Conservation (phyloP, 37 sponge, comb jelly and placozoan genomes). For the Bolinopsis microptera region DNA sequence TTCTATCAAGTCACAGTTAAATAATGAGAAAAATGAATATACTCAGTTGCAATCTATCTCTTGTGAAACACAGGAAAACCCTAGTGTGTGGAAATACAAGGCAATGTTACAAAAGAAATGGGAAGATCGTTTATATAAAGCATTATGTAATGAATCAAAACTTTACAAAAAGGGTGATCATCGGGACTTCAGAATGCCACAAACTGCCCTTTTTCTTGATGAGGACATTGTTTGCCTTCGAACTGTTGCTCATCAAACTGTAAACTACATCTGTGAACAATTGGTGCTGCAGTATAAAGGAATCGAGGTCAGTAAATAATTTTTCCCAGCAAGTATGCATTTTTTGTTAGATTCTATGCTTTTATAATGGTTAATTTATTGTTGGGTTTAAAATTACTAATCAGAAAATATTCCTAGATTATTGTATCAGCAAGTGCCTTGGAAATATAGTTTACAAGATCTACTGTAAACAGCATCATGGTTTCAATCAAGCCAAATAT, state of each 20-base stretch:
- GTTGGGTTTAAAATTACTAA: no score
- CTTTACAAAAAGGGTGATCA: slow-evolving; percentile 20
- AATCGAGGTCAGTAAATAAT: no score
- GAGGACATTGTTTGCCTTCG: not conserved
- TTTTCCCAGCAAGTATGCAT: no score
- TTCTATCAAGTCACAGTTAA: not conserved
- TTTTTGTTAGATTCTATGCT: no score
- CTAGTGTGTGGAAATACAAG: not conserved
- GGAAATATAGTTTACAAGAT: slow-evolving; percentile 60
- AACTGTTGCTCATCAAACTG: slow-evolving; percentile 33
- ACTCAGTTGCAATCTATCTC: not conserved
- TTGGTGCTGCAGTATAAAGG: slow-evolving; percentile 31
- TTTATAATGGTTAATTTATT: no score
- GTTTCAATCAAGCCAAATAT: not conserved
- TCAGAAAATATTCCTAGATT: no score
- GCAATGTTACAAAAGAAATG: not conserved
- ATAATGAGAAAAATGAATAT: slow-evolving; percentile 41
- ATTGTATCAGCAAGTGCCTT: slow-evolving; percentile 3
- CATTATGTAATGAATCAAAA: not conserved
- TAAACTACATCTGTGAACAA: slow-evolving; percentile 51
- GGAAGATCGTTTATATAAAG: not conserved
- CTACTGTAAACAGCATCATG: not conserved
- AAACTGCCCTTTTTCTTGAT: slow-evolving; percentile 3
- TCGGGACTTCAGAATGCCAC: not conserved
- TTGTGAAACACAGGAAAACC: not conserved